Conservation (phyloP, 2,888 invertebrate species). For the Apeira syringaria region DNA sequence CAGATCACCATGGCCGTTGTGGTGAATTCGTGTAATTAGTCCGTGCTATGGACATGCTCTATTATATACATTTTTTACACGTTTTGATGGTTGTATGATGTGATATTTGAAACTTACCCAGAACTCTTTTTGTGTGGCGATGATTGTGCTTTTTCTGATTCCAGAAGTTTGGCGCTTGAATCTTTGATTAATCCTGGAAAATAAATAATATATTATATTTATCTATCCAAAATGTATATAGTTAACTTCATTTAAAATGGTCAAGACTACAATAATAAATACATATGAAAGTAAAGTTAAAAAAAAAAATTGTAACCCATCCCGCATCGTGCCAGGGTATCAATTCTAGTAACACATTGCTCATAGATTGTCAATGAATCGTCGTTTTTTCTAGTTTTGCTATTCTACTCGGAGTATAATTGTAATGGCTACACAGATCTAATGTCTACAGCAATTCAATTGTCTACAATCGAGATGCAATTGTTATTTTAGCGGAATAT, state of each 20-base stretch:
- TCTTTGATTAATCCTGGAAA: conserved; percentile 73
- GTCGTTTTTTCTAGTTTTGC: no score
- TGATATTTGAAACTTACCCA: conserved; percentile 54
- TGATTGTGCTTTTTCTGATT: conserved; percentile 72
- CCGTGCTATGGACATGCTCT: conserved; percentile 42
- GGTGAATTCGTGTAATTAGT: conserved; percentile 26
- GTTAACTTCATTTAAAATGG: background rate
- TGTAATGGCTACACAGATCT: no score
- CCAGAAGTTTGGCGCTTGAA: conserved; percentile 71
- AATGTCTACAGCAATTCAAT: no score
- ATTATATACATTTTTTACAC: conserved; percentile 56
- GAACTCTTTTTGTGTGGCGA: conserved; percentile 76
- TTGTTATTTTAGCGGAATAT: no score
- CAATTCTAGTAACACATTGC: no score
- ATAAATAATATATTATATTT: background rate
- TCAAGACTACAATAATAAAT: no score
- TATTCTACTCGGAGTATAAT: no score
- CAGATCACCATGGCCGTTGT: conserved; percentile 8
- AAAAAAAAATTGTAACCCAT: no score
- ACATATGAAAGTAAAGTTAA: no score
- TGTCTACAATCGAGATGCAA: no score
- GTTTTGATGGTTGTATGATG: conserved; percentile 7
- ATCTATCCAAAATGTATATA: background rate
- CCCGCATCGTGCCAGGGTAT: no score
- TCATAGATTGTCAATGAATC: no score